A percentile compares a stretch with the other conserved stretches of the same genome.
Conservation (phyloP, 1,140 invertebrate genomes). For the Rhagoletis zephyria region DNA sequence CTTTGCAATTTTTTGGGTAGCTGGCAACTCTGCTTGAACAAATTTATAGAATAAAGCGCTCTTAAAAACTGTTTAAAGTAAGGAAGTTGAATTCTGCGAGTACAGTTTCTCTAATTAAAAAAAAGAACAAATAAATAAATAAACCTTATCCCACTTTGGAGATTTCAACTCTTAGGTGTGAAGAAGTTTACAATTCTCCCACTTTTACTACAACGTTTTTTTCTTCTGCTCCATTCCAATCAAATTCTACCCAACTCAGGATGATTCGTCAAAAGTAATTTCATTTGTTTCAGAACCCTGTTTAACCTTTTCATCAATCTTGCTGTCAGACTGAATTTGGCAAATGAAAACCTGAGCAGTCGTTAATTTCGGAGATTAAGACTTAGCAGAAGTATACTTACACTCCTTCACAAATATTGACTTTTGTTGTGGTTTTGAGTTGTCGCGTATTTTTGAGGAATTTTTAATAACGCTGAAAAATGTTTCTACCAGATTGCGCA, state of each 20-base stretch:
- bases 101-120: too few species aligned
- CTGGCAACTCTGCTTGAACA: too few species aligned
- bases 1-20: too few species aligned
- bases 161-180: too few species aligned
- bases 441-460: not conserved
- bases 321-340: not conserved
- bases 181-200: too few species aligned
- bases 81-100: too few species aligned
- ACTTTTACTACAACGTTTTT: too few species aligned
- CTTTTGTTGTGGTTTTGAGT: constrained; percentile 5
- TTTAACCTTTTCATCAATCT: not conserved
- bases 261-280: not conserved
- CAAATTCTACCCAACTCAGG: not conserved
- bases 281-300: too few species aligned
- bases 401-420: constrained; percentile 26
- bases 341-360: constrained; percentile 16
- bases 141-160: too few species aligned
- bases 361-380: constrained; percentile 36
- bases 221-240: not conserved
- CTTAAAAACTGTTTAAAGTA: too few species aligned
- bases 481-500: constrained; percentile 15
- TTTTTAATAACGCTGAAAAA: constrained; percentile 47
- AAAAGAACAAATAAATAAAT: too few species aligned
- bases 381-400: not conserved
- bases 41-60: too few species aligned